These are phyloP conservation scores for Alethe diademata DNA, from an alignment of 2,113 vertebrate genomes.

Conservation along the genomic window DNA sequence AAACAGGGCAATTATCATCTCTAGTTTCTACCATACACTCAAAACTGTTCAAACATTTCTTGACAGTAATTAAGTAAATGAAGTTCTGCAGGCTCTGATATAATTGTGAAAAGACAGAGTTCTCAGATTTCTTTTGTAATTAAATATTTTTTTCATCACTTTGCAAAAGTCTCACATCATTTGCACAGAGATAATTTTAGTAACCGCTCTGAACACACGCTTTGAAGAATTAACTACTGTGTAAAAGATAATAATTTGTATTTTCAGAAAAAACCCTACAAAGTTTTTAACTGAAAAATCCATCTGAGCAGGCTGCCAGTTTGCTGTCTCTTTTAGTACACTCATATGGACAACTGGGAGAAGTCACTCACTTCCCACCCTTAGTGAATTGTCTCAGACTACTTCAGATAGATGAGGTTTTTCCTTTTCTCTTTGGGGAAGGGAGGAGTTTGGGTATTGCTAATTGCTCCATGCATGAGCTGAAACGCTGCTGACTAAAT, in stretches of 20 bases:
- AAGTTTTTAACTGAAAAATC: neutral
- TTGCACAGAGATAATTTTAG: neutral
- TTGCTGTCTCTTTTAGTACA: neutral
- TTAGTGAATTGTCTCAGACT: neutral
- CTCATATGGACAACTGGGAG: neutral
- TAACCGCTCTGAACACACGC: neutral
- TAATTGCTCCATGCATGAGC: neutral
- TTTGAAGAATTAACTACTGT: neutral
- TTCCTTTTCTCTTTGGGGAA: neutral
- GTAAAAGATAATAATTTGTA: neutral
- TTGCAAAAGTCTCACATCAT: neutral
- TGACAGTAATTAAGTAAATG: neutral
- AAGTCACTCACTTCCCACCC: neutral
- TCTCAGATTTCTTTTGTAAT: neutral
- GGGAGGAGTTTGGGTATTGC: neutral
- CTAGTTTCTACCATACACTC: neutral
- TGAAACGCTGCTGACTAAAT: neutral
- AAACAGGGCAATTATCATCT: neutral
- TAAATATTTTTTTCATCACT: neutral
- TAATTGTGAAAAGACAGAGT: neutral
- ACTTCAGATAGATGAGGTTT: neutral
- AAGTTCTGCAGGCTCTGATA: neutral
- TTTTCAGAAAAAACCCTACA: rapidly evolving
- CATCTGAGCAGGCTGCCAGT: neutral
- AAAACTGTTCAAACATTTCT: neutral